Conservation (phyloP, 2,888 invertebrate genomes). For the Aphodius sticticus region DNA sequence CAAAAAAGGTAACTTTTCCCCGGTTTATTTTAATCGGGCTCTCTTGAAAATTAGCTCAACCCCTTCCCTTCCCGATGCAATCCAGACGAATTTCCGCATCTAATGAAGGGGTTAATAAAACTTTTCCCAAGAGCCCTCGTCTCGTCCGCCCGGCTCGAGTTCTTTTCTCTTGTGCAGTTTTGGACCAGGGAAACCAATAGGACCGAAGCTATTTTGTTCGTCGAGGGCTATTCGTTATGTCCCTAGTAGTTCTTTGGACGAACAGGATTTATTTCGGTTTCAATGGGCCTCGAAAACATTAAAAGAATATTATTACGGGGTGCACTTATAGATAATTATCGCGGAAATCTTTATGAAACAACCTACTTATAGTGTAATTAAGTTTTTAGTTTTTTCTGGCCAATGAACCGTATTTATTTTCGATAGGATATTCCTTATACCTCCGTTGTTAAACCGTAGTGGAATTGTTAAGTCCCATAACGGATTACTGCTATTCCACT, state of each 20-base stretch:
- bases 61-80: background rate
- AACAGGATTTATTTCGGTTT: background rate
- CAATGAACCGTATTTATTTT: too few relatives aligned
- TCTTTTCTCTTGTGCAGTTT: constrained; percentile 10
- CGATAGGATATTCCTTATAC: too few relatives aligned
- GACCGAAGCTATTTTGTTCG: background rate
- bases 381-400: too few relatives aligned
- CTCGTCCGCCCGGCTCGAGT: background rate
- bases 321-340: background rate
- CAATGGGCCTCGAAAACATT: background rate
- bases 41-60: background rate
- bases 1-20: constrained; percentile 13
- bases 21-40: constrained; percentile 11
- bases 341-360: background rate
- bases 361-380: too few relatives aligned
- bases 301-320: background rate
- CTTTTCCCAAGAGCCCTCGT: constrained; percentile 19
- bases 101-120: constrained; percentile 27
- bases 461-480: too few relatives aligned
- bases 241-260: background rate
- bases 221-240: background rate
- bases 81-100: constrained; percentile 13
- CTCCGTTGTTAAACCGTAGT: too few relatives aligned
- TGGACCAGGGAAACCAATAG: background rate
- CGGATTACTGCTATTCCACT: too few relatives aligned